These are phyloP conservation scores for Drosophila kanekoi DNA, from an alignment of 2,888 invertebrate genomes.

Conservation along the genomic window DNA sequence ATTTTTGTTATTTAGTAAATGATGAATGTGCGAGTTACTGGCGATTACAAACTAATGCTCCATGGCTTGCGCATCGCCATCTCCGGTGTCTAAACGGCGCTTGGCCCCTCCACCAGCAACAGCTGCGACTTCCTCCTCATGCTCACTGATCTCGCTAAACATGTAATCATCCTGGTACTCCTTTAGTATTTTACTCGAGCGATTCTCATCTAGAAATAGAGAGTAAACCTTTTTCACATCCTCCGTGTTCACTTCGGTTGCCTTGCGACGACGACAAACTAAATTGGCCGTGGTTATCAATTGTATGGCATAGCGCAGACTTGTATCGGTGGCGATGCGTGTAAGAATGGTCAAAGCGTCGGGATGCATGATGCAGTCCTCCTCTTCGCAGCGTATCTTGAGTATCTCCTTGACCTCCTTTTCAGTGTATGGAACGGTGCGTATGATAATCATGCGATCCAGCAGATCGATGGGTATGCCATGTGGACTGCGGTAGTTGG, in stretches of 20 bases:
- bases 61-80: constrained; percentile 81
- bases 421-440: constrained; percentile 94
- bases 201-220: constrained; percentile 96
- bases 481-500: constrained; percentile 96
- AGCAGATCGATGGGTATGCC: constrained; percentile 98
- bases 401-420: constrained; percentile 96
- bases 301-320: constrained; percentile 98
- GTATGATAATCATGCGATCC: constrained; percentile 97
- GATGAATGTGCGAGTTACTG: constrained; percentile 40
- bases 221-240: constrained; percentile 98
- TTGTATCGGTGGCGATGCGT: constrained; percentile 96
- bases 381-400: constrained; percentile 98
- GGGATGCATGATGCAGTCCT: constrained; percentile 97
- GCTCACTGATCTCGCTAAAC: constrained; percentile 89
- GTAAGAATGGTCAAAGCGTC: constrained; percentile 96
- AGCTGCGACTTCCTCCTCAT: constrained; percentile 58
- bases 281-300: constrained; percentile 97
- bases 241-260: constrained; percentile 92
- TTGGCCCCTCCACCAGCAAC: constrained; percentile 47
- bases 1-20: constrained; percentile 43
- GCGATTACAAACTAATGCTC: constrained; percentile 69
- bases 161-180: constrained; percentile 98
- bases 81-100: constrained; percentile 68
- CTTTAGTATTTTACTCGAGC: constrained; percentile 96
- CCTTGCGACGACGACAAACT: constrained; percentile 96